Evolutionary conservation across 2,797 vertebrate species (phyloP), one percentile per base, ranked within the genome.

Genomic region (Clarias pachynema): DNA sequence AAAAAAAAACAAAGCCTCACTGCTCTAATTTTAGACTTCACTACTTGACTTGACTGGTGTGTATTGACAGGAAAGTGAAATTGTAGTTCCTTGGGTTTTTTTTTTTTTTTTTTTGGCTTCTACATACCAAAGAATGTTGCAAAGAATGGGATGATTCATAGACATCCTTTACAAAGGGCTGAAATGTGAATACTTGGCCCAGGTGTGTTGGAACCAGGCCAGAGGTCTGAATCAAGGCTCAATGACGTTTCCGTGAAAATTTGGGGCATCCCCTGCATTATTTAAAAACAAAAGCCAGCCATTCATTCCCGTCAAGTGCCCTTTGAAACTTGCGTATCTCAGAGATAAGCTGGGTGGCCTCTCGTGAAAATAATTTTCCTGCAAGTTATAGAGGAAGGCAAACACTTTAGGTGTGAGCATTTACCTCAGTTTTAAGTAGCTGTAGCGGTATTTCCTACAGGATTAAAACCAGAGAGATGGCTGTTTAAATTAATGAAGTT

Each of bases 201-300:
- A 95, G 94, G 93, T 95, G 94, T 93, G 90, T 82, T 66, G 91
- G 91, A 90, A 75, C 84, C 2, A 14, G 89, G 91, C 93, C 93
- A 93, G 88, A 83, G 85, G 87, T 88, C 88, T 89, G 80, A n/a
- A 16, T 85, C 80, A 78, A 86, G 86, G 44, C 10, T 49, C 10
- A 79, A 86, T 29, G 26, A 34, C 87, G 8, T 66, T 49, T 66
- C 49, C 8, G 72, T 60, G 26, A 59, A 62, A 26, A 44, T 60
- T 63, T 53, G 0, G 85, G 87, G 79, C 82, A 49, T 40, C 57
- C 62, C 81, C 60, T 79, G 5, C 79, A 88, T 88, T 84, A 86
- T 79, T 44, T 65, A 86, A 89, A 84, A 40, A 86, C 9, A 79
- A 87, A 89, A 89, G 5, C 49, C 37, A 56, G 83, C 63, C 15